These are phyloP conservation scores for Haemorhous mexicanus DNA, from an alignment of 2,113 vertebrate genomes.

Conservation along the genomic window DNA sequence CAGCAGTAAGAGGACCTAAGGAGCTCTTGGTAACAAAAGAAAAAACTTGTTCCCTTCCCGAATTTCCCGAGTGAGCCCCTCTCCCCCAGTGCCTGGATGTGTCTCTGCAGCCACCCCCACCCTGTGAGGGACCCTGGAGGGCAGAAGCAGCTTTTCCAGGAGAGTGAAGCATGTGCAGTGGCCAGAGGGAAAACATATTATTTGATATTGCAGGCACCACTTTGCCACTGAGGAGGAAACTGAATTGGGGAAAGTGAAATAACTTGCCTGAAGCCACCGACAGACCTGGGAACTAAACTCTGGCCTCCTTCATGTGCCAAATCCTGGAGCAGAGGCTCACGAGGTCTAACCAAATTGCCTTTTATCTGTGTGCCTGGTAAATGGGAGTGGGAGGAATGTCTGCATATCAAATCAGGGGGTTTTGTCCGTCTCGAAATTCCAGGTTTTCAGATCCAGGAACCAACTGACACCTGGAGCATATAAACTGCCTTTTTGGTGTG, in stretches of 20 bases:
- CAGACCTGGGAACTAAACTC: constrained; percentile 52
- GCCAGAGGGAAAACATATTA: not conserved
- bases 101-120: not conserved
- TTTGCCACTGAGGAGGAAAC: constrained; percentile 7
- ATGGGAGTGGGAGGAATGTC: not conserved
- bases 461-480: not conserved
- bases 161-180: fast-evolving
- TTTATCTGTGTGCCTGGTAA: constrained; percentile 11
- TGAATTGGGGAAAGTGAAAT: not conserved
- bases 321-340: constrained; percentile 15
- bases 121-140: not conserved
- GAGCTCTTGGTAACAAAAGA: not conserved
- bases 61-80: not conserved
- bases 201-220: not conserved
- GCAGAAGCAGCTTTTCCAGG: not conserved
- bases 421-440: constrained; percentile 9
- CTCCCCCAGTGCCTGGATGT: not conserved
- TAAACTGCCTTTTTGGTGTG: not conserved
- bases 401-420: constrained; percentile 23
- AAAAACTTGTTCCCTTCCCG: not conserved
- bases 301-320: constrained; percentile 22
- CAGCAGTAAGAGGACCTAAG: not conserved
- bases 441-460: constrained; percentile 28
- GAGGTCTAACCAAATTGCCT: constrained; percentile 30
- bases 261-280: constrained; percentile 6